Base-by-base conservation (phyloP, 2,888 invertebrate species). In the Nomada goodeniana region DNA sequence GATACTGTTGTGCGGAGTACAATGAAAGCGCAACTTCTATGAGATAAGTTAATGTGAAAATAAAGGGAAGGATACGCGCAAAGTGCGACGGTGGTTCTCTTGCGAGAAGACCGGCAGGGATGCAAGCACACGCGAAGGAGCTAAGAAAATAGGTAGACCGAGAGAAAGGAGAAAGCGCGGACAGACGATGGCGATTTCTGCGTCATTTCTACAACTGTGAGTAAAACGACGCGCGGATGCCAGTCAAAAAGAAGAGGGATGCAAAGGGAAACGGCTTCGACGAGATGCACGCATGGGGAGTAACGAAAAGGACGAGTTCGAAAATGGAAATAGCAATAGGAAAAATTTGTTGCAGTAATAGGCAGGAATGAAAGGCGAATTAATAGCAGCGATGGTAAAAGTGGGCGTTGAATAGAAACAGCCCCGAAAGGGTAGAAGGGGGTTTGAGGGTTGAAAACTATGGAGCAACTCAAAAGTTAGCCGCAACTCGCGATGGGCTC, bases 401-500 rank as follows among this genome's bases (percentile, higher is more conserved):
- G 36, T 61, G 18, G 11, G 44, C 60, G 69, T 26, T 67, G 50
- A 7, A 20, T 20, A 59, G 65, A 65, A 65, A 59, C 47, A 29
- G 47, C 57, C 23, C 18, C 47, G 59, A 29, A 57, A 55, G 26
- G 61, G 55, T 64, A 23, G 65, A 60, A 26, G 53, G 68, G 55
- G 68, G 67, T 63, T 26, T 20, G 60, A 53, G 47, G 60, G 74
- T 72, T 65, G 81, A 76, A 77, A 87, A 82, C 76, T 80, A 76
- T 76, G 84, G 86, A 83, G 88, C 88, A 90, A 91, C 88, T 90
- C 89, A 86, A 90, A 91, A 91, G 90, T 91, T 91, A 88, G 72
- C 86, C 88, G 79, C 82, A 86, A 71, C 77, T 80, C 83, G 82
- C 83, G 82, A 86, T 86, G 83, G 86, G 85, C 85, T 89, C 83